phyloP scores from a whole-genome alignment of 2,888 invertebrate genomes.

The Pyrocoelia pectoralis region DNA sequence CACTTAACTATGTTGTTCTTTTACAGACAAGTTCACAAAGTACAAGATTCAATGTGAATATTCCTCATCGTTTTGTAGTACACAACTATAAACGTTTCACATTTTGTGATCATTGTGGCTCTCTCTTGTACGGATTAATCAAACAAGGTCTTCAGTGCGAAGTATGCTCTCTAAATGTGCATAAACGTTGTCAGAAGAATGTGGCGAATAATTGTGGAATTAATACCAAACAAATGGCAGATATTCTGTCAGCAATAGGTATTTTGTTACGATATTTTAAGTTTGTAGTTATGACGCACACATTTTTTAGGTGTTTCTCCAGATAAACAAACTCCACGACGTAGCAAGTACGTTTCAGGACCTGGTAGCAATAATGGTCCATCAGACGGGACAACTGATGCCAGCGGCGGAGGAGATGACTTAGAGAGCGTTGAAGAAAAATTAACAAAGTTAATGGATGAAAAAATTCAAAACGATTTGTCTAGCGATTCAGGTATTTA shows the following conservation, averaged over 20 bases:
- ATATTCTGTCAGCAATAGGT: constrained; percentile 90
- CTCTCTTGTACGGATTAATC: constrained; percentile 94
- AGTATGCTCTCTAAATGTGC: constrained; percentile 96
- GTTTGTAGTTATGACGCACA: background rate
- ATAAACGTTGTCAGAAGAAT: constrained; percentile 98
- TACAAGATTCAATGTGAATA: constrained; percentile 94
- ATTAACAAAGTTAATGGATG: constrained; percentile 58
- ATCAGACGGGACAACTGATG: constrained; percentile 48
- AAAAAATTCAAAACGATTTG: constrained; percentile 58
- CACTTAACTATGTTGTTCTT: constrained; percentile 37
- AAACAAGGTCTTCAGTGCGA: constrained; percentile 97
- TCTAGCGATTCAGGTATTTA: constrained; percentile 28
- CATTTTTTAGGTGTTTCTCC: constrained; percentile 69
- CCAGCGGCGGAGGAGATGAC: constrained; percentile 46
- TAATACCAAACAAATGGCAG: constrained; percentile 96
- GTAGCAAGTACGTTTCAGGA: constrained; percentile 61
- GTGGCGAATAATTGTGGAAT: constrained; percentile 99
- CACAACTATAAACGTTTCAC: constrained; percentile 98
- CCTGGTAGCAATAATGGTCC: constrained; percentile 56
- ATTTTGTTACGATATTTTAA: constrained; percentile 51
- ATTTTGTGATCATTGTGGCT: constrained; percentile 99
- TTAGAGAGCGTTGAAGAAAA: constrained; percentile 47
- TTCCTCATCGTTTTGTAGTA: constrained; percentile 95
- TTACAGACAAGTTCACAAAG: constrained; percentile 63
- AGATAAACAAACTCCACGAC: constrained; percentile 78